Base-by-base conservation (phyloP, 2,888 invertebrate genomes). In the Ectemnius continuus region DNA sequence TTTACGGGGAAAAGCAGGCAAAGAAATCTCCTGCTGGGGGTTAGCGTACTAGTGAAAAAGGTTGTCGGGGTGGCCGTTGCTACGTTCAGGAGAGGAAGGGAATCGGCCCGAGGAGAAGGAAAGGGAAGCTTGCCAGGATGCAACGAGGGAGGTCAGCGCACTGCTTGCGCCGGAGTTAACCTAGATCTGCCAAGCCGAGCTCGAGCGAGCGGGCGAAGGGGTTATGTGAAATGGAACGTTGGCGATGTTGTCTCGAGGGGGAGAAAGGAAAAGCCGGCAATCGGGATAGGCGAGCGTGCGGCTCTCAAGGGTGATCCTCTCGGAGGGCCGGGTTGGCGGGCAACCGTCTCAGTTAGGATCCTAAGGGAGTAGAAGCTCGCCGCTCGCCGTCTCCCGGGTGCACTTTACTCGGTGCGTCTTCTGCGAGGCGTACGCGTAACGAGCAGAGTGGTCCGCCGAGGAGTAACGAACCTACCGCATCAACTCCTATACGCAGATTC, bases 121-220 rank as follows among this genome's bases (percentile, higher is more conserved):
- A 52, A 52, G 16, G 46, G 73, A 75, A 67, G 73, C 66, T 70
- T 63, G 18, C 74, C 65, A 73, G 75, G 67, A 75, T 71, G 83
- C 64, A 80, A 79, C 76, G 78, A 80, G 84, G 81, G 84, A 86
- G 84, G 85, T 87, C 87, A 84, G 82, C 87, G 87, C 85, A 86
- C 85, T 85, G 83, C 83, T 83, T 84, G 82, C 86, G 81, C 70
- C 76, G 85, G 80, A 87, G 86, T 87, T 90, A 90, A 90, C 90
- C 90, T 90, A 88, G 84, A 89, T 89, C 84, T 86, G 87, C 86
- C 87, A 88, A 85, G 84, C 67, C 72, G 36, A 36, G 36, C 36
- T 36, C 36, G 36, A 11, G 36, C 36, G 5, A 36, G 36, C 36
- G 36, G 11, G 36, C 8, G 78, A 75, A 69, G 80, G 81, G 83